Evolutionary conservation across 2,113 vertebrate species (phyloP).

Genomic region (Mugil cephalus): DNA sequence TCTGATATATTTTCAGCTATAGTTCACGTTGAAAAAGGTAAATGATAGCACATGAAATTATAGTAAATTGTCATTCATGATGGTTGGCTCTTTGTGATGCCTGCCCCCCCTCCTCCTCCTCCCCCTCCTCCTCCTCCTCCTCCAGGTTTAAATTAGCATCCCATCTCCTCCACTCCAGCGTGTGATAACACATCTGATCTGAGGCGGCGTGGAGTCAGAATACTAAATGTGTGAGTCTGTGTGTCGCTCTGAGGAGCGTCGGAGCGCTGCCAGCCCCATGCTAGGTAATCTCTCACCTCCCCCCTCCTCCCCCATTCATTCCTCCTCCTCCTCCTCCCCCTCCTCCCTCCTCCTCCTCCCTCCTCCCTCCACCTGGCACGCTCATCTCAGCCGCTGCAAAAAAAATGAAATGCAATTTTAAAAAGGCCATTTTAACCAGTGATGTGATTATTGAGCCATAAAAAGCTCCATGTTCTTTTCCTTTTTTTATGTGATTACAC

Average conservation of each 20-base stretch:
- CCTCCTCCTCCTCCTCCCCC: background rate
- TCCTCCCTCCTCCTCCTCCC: slow-evolving; percentile 1
- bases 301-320: background rate
- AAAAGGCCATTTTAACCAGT: slow-evolving; percentile 33
- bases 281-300: slow-evolving; percentile 48
- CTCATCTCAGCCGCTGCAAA: slow-evolving; percentile 45
- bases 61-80: slow-evolving; percentile 43
- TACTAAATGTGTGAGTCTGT: slow-evolving; percentile 68
- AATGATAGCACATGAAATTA: background rate
- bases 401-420: background rate
- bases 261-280: slow-evolving; percentile 30
- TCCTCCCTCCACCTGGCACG: slow-evolving; percentile 5
- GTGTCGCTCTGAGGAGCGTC: slow-evolving; percentile 58
- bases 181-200: slow-evolving; percentile 82
- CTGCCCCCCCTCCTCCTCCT: slow-evolving; percentile 14
- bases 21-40: slow-evolving; percentile 12
- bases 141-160: slow-evolving; percentile 81
- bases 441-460: slow-evolving; percentile 38
- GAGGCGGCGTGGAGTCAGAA: slow-evolving; percentile 74
- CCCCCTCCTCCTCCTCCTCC: slow-evolving; percentile 50
- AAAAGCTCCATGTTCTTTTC: slow-evolving; percentile 19
- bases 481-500: too few relatives aligned
- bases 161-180: slow-evolving; percentile 76
- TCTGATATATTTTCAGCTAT: background rate
- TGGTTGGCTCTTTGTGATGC: slow-evolving; percentile 63